Percentiles rank a stretch among this genome's conserved stretches.
Conservation (phyloP, 2,888 invertebrate species). For the Xylota sylvarum region DNA sequence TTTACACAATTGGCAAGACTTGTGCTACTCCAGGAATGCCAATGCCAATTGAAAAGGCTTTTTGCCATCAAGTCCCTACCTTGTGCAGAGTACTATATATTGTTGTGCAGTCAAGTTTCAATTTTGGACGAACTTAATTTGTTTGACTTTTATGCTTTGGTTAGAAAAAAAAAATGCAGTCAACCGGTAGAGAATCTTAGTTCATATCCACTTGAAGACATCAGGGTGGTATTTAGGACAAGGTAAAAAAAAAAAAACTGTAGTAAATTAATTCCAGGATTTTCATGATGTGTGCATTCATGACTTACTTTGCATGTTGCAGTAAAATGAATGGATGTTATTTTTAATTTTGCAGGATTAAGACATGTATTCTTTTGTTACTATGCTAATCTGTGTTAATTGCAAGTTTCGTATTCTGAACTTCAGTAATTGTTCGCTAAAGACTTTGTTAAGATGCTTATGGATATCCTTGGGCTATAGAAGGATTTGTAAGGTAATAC, state of each 20-base stretch:
- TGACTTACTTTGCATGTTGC: constrained; percentile 31
- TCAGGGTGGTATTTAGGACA: constrained; percentile 41
- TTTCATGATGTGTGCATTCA: constrained; percentile 20
- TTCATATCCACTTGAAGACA: constrained; percentile 36
- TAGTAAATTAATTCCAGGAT: constrained; percentile 22
- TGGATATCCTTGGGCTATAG: neutral
- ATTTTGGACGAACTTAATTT: constrained; percentile 39
- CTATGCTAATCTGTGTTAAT: constrained; percentile 6
- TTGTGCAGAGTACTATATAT: neutral
- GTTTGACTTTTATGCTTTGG: constrained; percentile 2
- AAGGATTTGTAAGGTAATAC: neutral
- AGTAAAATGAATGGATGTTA: constrained; percentile 25
- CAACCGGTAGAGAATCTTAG: constrained; percentile 3
- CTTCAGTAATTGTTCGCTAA: neutral
- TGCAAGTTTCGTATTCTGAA: constrained; percentile 28
- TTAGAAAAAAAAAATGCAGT: neutral
- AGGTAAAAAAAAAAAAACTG: neutral
- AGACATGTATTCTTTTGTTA: neutral
- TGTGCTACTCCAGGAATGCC: constrained; percentile 25
- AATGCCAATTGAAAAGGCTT: constrained; percentile 28
- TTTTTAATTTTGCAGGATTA: constrained; percentile 67
- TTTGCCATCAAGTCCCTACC: constrained; percentile 12
- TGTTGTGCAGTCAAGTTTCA: constrained; percentile 16
- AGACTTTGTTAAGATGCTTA: neutral
- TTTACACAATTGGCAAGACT: constrained; percentile 53